These are phyloP conservation scores for Atethmia centrago DNA, from an alignment of 2,888 invertebrate genomes.

Conservation along the genomic window DNA sequence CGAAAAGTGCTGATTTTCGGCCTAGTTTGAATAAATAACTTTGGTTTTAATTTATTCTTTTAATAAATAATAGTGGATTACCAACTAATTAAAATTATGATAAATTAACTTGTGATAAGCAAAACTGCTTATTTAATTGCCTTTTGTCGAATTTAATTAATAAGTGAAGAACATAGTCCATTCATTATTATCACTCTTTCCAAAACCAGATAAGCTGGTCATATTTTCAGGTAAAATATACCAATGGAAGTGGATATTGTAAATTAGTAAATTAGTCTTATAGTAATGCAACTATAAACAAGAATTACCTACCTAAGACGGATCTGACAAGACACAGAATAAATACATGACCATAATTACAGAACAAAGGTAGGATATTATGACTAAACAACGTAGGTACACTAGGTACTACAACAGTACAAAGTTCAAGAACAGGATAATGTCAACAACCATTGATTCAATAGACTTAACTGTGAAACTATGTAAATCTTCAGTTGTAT, in stretches of 20 bases:
- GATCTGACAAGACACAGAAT: conserved; percentile 5
- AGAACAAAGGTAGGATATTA: conserved; percentile 49
- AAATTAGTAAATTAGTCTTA: neutral
- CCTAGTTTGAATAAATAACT: too few relatives aligned
- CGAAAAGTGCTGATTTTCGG: too few relatives aligned
- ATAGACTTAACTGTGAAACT: conserved; percentile 2
- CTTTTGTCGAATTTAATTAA: conserved; percentile 17
- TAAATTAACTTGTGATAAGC: neutral
- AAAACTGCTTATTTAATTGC: neutral
- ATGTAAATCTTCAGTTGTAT: neutral
- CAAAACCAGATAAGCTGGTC: neutral
- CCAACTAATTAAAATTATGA: neutral
- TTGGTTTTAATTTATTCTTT: too few relatives aligned
- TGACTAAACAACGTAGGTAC: conserved; percentile 35
- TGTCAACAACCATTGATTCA: neutral
- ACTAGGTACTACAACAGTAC: conserved; percentile 11
- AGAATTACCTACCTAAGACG: conserved; percentile 2
- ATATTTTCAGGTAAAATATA: neutral
- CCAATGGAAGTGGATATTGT: neutral
- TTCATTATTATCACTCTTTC: neutral
- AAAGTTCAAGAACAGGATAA: conserved; percentile 30
- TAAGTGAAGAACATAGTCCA: neutral
- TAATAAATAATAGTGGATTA: neutral
- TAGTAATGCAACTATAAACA: neutral
- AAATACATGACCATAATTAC: conserved; percentile 34